Conservation (phyloP, 2,797 vertebrate genomes). For the Cuniculus paca region DNA sequence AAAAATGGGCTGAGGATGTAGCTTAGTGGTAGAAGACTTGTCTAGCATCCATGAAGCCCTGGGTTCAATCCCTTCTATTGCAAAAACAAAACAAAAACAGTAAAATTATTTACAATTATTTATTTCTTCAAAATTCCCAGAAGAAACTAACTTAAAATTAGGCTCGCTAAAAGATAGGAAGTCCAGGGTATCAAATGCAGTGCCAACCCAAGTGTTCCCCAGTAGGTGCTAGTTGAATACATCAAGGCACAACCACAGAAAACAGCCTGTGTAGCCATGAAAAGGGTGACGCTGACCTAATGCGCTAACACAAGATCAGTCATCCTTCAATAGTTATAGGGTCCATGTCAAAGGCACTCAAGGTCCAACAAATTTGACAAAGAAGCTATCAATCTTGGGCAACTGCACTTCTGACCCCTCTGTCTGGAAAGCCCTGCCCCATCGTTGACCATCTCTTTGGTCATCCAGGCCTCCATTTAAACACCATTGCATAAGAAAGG, state of each 20-base stretch:
- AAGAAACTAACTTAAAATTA: conserved; percentile 43
- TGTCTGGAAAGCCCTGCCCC: not conserved
- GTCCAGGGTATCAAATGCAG: not conserved
- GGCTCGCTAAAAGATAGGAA: not conserved
- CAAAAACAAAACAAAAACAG: conserved; percentile 1
- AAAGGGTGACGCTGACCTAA: not conserved
- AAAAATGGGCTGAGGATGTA: not conserved
- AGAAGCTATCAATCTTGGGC: not conserved
- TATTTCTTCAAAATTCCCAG: not conserved
- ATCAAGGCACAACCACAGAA: not conserved
- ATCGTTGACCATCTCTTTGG: not conserved
- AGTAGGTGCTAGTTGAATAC: not conserved
- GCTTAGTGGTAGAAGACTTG: not conserved
- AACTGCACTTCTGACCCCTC: not conserved
- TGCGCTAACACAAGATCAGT: not conserved
- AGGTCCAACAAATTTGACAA: not conserved
- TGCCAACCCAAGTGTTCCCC: not conserved
- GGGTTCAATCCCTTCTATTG: not conserved
- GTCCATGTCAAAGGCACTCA: not conserved
- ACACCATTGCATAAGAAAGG: not conserved
- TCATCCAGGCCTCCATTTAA: not conserved
- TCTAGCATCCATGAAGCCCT: not conserved
- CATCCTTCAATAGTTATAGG: not conserved
- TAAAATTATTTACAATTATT: conserved; percentile 51
- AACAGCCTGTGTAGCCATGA: not conserved